A percentile compares a stretch with the other conserved stretches of the same genome.
phyloP scores from a whole-genome alignment of 2,113 vertebrate species.

The Hippopotamus amphibius region DNA sequence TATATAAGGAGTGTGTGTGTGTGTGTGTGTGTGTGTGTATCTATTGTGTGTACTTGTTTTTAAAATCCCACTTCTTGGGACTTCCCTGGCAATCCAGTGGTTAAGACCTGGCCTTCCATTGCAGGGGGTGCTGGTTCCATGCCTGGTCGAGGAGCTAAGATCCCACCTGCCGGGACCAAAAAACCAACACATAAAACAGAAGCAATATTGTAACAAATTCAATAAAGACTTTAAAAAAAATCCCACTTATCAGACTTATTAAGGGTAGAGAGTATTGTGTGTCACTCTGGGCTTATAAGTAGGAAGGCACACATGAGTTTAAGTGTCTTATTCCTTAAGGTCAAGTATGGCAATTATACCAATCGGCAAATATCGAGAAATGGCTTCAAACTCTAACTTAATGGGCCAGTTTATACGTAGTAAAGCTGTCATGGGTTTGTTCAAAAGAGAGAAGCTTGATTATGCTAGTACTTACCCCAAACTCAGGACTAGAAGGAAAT shows the following conservation, averaged over 20 bases:
- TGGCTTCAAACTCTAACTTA: conserved; percentile 21
- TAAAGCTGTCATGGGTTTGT: neutral
- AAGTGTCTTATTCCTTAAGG: neutral
- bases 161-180: too few species aligned
- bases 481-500: conserved; percentile 19
- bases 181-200: too few species aligned
- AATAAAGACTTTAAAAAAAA: neutral
- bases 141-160: too few species aligned
- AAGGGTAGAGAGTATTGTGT: neutral
- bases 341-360: neutral
- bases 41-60: neutral
- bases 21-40: neutral
- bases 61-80: neutral
- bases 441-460: conserved; percentile 37
- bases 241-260: neutral
- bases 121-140: too few species aligned
- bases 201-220: too few species aligned
- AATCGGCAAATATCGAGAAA: conserved; percentile 23
- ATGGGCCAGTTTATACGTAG: neutral
- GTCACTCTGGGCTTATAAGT: neutral
- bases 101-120: too few species aligned
- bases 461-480: neutral
- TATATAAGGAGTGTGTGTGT: neutral
- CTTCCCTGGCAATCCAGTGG: too few species aligned
- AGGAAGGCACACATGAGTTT: neutral